A percentile compares a stretch with the other conserved stretches of the same genome.
Conservation (phyloP, 37 sponge, comb jelly and placozoan genomes). For the Spongilla lacustris region DNA sequence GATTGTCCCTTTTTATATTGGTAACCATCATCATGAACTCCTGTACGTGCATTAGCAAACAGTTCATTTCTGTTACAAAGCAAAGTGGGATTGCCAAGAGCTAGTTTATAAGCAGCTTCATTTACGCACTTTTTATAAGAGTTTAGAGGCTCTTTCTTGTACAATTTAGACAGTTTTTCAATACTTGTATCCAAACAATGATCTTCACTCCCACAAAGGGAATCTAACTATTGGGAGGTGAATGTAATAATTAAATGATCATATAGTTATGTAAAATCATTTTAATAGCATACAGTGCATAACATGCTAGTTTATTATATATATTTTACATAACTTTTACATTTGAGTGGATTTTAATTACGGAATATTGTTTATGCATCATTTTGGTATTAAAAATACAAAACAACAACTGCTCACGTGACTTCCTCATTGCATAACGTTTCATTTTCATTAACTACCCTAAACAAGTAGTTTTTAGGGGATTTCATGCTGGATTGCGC, state of each 20-base stretch:
- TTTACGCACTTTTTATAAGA: constrained; percentile 8
- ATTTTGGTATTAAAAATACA: not conserved
- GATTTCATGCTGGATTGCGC: not conserved
- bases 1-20: constrained; percentile 9
- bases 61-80: not conserved
- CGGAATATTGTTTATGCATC: not conserved
- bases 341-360: not conserved
- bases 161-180: not conserved
- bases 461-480: not conserved
- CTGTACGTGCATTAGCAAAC: not conserved
- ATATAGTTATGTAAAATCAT: not conserved
- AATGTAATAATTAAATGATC: not conserved
- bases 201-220: constrained; percentile 1
- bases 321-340: not conserved
- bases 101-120: not conserved
- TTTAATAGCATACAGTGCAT: not conserved
- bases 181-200: not conserved
- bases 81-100: not conserved
- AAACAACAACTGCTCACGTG: not conserved
- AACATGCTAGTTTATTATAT: not conserved
- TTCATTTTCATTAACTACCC: not conserved
- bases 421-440: not conserved
- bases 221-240: not conserved
- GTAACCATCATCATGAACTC: not conserved
- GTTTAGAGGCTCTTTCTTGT: not conserved